Percentiles rank a stretch among this genome's conserved stretches.
phyloP scores from a whole-genome alignment of 2,113 vertebrate genomes.

The Gulo gulo region DNA sequence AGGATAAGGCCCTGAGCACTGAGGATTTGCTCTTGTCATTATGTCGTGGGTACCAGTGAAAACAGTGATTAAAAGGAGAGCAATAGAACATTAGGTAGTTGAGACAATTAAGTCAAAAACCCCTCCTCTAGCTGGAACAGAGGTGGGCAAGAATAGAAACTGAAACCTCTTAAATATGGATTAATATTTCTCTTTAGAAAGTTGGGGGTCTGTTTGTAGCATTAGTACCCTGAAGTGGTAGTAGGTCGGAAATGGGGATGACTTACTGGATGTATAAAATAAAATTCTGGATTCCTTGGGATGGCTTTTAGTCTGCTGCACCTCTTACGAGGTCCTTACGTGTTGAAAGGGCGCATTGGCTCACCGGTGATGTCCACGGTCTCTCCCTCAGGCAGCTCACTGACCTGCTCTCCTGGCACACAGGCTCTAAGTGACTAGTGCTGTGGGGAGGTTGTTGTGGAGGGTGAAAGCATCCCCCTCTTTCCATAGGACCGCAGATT shows the following conservation, averaged over 20 bases:
- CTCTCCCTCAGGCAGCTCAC: not conserved
- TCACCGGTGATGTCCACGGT: not conserved
- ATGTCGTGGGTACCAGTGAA: not conserved
- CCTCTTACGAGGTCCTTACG: not conserved
- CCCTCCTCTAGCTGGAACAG: not conserved
- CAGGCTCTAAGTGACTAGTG: not conserved
- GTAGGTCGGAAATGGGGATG: not conserved
- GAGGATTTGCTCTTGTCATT: not conserved
- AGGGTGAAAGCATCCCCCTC: not conserved
- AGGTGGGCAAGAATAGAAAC: not conserved
- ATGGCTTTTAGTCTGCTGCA: not conserved
- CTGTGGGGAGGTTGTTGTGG: not conserved
- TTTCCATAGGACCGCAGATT: not conserved
- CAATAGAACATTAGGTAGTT: not conserved
- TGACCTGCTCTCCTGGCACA: not conserved
- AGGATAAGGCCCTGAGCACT: not conserved
- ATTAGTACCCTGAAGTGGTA: not conserved
- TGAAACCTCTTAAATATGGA: not conserved
- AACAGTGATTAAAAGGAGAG: not conserved
- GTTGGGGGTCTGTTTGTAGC: not conserved
- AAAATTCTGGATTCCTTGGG: not conserved
- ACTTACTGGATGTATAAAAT: not conserved
- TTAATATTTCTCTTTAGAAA: slow-evolving; percentile 13
- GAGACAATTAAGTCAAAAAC: not conserved
- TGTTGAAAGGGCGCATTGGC: not conserved